These are phyloP conservation scores for Himalopsyche anomala DNA, from an alignment of 2,888 invertebrate genomes.

Conservation along the genomic window DNA sequence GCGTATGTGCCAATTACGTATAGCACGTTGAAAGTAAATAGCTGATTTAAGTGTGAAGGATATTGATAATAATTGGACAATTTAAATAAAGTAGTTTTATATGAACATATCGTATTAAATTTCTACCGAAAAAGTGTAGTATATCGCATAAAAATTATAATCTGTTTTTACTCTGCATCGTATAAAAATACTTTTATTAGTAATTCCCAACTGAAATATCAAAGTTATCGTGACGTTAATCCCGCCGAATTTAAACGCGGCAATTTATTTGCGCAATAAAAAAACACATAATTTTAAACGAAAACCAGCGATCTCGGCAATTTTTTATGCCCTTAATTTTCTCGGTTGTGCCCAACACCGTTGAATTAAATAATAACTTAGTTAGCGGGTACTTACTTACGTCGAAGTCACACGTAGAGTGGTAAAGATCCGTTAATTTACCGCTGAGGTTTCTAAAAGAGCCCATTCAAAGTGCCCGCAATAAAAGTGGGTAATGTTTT, in stretches of 20 bases:
- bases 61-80: too few relatives aligned
- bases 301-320: conserved; percentile 5
- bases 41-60: too few relatives aligned
- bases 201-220: neutral
- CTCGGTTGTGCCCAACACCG: neutral
- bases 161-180: too few relatives aligned
- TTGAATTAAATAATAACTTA: conserved; percentile 36
- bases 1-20: too few relatives aligned
- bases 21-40: too few relatives aligned
- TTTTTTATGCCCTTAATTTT: conserved; percentile 23
- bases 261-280: conserved; percentile 36
- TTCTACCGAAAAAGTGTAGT: too few relatives aligned
- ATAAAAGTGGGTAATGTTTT: conserved; percentile 52
- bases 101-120: too few relatives aligned
- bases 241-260: conserved; percentile 8
- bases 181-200: neutral
- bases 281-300: conserved; percentile 23
- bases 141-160: too few relatives aligned
- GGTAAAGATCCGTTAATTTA: conserved; percentile 42
- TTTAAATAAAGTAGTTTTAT: too few relatives aligned
- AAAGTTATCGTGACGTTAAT: conserved; percentile 26
- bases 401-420: conserved; percentile 35
- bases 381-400: conserved; percentile 22
- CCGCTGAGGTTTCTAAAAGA: conserved; percentile 56
- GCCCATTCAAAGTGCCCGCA: conserved; percentile 56